phyloP scores from a whole-genome alignment of 2,797 vertebrate genomes.

The Macroramphosus scolopax region DNA sequence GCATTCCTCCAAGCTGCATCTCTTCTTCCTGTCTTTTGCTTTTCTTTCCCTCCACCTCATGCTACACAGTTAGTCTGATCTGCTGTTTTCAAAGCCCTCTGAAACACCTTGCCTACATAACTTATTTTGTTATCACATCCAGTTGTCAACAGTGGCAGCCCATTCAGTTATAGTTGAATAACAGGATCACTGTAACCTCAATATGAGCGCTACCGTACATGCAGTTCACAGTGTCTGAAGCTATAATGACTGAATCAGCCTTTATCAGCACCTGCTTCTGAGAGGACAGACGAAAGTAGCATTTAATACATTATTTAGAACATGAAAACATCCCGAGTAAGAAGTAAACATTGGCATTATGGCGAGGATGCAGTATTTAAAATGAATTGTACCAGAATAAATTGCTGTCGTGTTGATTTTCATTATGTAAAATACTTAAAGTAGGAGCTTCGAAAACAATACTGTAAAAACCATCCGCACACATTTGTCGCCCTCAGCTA shows the following conservation, averaged over 20 bases:
- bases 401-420: too few species aligned
- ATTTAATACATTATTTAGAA: conserved; percentile 8
- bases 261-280: conserved; percentile 1
- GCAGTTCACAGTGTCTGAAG: too few species aligned
- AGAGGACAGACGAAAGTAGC: not conserved
- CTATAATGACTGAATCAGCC: conserved; percentile 16
- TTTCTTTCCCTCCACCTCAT: conserved; percentile 11
- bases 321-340: too few species aligned
- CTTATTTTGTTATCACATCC: conserved; percentile 18
- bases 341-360: not conserved
- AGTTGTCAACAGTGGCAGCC: conserved; percentile 6
- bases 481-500: too few species aligned
- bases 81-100: too few species aligned
- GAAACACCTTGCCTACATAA: not conserved
- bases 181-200: conserved; percentile 18
- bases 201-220: too few species aligned
- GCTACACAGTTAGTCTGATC: conserved; percentile 29
- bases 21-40: conserved; percentile 16
- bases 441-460: too few species aligned
- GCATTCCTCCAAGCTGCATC: conserved; percentile 12
- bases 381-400: too few species aligned
- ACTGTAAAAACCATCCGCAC: too few species aligned
- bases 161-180: conserved; percentile 10
- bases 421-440: too few species aligned
- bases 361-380: not conserved